Conservation (phyloP, 2,113 vertebrate genomes). For the Ellobius talpinus region DNA sequence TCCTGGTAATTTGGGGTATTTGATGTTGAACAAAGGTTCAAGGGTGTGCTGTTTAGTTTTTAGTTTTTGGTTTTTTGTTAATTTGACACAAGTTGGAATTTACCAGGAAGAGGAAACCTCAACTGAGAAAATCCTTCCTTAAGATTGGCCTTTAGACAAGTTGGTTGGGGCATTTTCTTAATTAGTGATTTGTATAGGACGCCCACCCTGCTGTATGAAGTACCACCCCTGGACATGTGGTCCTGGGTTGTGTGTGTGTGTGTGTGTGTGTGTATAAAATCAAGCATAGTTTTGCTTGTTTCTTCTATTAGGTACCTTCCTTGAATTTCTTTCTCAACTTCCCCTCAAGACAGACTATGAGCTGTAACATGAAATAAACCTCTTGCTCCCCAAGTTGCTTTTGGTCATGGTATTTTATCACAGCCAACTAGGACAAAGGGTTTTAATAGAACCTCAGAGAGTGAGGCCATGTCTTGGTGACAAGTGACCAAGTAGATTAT, state of each 20-base stretch:
- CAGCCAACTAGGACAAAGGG: neutral
- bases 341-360: neutral
- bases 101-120: neutral
- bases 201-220: neutral
- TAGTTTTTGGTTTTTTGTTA: neutral
- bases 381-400: neutral
- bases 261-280: too few relatives aligned
- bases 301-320: neutral
- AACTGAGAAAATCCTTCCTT: neutral
- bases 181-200: neutral
- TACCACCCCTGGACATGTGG: neutral
- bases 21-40: neutral
- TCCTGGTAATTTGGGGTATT: neutral
- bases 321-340: neutral
- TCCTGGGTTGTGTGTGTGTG: neutral
- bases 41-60: neutral
- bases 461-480: neutral
- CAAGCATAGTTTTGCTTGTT: neutral
- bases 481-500: neutral
- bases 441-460: neutral
- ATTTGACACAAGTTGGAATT: neutral
- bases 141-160: neutral
- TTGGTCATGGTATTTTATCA: neutral
- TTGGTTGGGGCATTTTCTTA: neutral
- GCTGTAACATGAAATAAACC: neutral